Evolutionary conservation across 2,797 vertebrate species (phyloP), one percentile per base, ranked within the genome.

Genomic region (Eupleurogrammus muticus): DNA sequence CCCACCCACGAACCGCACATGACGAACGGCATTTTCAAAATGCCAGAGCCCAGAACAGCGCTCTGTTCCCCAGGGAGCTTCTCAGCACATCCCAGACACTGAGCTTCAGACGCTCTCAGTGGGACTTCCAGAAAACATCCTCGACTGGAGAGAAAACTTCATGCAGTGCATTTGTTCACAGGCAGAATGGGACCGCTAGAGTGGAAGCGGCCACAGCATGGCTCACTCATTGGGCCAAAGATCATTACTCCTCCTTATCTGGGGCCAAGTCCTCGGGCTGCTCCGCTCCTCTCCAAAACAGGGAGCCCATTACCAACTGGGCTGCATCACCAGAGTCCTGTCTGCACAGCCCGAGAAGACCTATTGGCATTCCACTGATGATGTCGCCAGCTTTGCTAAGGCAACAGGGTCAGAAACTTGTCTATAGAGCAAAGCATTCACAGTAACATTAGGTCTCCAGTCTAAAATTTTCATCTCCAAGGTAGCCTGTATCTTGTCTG

Each of bases 181-280:
- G 63, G 49, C 60, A 78, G 80, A 76, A 79, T 81, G 70, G 68
- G 73, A 59, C 55, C 5, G 46, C 46, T 63, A 50, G 61, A 84
- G 82, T 84, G 91, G 86, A 88, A 88, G 81, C 55, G 48, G 53
- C 62, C 86, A 13, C 88, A 84, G 79, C 77, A 72, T 69, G 87
- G 70, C 64, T 84, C 69, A 55, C 53, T 83, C 81, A 69, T 67
- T 36, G 44, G 44, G 85, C 89, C 87, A 89, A 87, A 88, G 78
- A 88, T 83, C 81, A 89, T 89, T 87, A 85, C 85, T 89, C 66
- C 74, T 87, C 83, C 66, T 88, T 65, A 82, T 86, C 66, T 35
- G 2, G 2, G 46, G 84, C 87, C 87, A 90, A 89, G 81, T 88
- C 87, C 75, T 81, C 56, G n/a, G 86, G 86, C 86, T 57, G 67